These are phyloP conservation scores for Atta texana DNA, from an alignment of 1,140 invertebrate species.

Conservation along the genomic window DNA sequence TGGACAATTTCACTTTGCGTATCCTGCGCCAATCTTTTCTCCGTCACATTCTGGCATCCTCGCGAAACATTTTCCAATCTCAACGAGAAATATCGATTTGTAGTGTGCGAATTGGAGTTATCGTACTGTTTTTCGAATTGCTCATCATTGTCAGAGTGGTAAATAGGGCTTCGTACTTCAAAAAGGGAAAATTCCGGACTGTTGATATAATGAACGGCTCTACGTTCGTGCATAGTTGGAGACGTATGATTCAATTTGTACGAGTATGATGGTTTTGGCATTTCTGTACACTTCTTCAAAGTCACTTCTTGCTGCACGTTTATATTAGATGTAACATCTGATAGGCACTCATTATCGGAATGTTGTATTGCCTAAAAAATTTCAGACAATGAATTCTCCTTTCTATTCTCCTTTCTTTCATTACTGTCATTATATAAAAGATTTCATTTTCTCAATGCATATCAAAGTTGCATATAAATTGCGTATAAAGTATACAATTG, in stretches of 20 bases:
- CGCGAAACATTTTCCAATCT: constrained; percentile 44
- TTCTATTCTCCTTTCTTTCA: background rate
- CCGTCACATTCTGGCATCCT: constrained; percentile 33
- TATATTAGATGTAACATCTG: constrained; percentile 28
- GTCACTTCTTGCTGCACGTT: constrained; percentile 25
- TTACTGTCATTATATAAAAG: background rate
- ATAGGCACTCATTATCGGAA: constrained; percentile 31
- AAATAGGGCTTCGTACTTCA: constrained; percentile 36
- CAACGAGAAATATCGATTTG: constrained; percentile 26
- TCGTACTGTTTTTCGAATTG: constrained; percentile 52
- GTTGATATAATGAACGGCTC: constrained; percentile 2
- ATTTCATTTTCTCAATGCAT: background rate
- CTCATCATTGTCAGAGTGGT: constrained; percentile 55
- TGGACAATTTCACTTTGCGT: constrained; percentile 17
- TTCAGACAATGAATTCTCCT: background rate
- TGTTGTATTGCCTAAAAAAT: constrained; percentile 15
- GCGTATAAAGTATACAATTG: background rate
- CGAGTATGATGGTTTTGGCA: constrained; percentile 23
- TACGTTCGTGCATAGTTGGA: constrained; percentile 28
- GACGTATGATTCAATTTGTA: constrained; percentile 36
- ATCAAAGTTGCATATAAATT: background rate
- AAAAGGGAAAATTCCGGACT: constrained; percentile 39
- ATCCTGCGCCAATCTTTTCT: constrained; percentile 28
- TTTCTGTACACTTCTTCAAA: constrained; percentile 38
- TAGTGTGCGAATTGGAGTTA: constrained; percentile 26